phyloP scores from a whole-genome alignment of 2,888 invertebrate species.

The Drosophila falleni region DNA sequence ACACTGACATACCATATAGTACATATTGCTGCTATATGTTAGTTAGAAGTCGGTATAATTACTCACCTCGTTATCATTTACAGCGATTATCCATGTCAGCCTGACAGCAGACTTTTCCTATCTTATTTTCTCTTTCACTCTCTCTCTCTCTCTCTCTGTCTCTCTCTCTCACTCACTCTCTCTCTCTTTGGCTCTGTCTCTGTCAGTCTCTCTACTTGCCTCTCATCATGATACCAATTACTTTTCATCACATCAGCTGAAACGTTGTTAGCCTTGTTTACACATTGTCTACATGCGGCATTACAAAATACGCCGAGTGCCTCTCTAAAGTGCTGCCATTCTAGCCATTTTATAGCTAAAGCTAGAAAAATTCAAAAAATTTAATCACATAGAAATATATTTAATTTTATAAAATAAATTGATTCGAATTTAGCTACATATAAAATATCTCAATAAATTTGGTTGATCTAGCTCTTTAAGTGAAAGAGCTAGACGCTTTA shows the following conservation, averaged over 20 bases:
- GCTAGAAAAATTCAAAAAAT: not conserved
- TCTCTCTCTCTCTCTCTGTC: not conserved
- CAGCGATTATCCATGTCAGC: conserved; percentile 18
- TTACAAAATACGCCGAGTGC: conserved; percentile 37
- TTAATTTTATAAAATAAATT: no score
- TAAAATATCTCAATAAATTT: no score
- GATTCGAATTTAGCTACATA: no score
- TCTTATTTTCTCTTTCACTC: no score
- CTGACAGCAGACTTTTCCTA: not conserved
- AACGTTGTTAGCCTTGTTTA: conserved; percentile 70
- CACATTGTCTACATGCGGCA: conserved; percentile 71
- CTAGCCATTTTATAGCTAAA: not conserved
- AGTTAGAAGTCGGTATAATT: conserved; percentile 27
- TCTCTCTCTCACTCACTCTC: no score
- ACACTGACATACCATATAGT: no score
- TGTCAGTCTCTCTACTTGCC: not conserved
- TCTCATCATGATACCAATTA: conserved; percentile 26
- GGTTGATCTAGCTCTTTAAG: no score
- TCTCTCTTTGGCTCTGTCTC: not conserved
- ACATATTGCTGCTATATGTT: not conserved
- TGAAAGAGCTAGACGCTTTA: no score
- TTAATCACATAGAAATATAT: not conserved
- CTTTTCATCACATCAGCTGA: conserved; percentile 36
- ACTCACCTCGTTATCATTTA: conserved; percentile 44
- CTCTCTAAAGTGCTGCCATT: not conserved